Evolutionary conservation across 2,797 vertebrate genomes (phyloP).

Genomic region (Mormyrops attenuatus): DNA sequence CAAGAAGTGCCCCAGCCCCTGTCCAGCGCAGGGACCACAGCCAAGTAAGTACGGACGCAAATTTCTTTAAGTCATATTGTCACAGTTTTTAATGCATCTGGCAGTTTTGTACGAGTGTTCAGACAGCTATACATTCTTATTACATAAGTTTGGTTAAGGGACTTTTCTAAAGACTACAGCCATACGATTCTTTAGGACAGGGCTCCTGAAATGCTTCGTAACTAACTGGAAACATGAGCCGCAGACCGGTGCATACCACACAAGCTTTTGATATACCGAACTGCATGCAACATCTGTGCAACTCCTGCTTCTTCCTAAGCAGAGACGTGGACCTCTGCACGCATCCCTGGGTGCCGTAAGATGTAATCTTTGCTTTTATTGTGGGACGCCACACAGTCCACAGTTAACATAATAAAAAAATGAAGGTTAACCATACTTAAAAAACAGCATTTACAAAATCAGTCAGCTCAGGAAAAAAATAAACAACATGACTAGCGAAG

Average conservation of each 20-base stretch:
- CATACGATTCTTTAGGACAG: not conserved
- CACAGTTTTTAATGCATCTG: not conserved
- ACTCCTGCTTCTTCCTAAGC: not conserved
- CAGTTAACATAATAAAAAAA: not conserved
- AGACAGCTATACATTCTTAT: not conserved
- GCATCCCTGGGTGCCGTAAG: not conserved
- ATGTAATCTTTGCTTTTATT: not conserved
- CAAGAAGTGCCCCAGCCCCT: constrained; percentile 72
- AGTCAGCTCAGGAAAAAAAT: not conserved
- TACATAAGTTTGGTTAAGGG: not conserved
- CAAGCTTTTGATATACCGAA: not conserved
- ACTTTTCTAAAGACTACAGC: not conserved
- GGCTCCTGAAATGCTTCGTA: not conserved
- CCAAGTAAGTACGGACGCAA: constrained; percentile 46
- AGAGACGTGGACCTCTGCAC: not conserved
- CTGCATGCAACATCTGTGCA: not conserved
- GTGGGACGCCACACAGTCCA: not conserved
- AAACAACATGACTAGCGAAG: not conserved
- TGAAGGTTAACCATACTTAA: not conserved
- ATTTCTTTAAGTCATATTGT: not conserved
- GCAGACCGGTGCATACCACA: not conserved
- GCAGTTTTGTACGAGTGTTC: not conserved
- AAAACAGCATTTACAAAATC: not conserved
- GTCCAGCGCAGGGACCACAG: constrained; percentile 45
- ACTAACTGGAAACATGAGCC: not conserved